Conservation (phyloP, 2,888 invertebrate genomes). For the Plebejus argus region DNA sequence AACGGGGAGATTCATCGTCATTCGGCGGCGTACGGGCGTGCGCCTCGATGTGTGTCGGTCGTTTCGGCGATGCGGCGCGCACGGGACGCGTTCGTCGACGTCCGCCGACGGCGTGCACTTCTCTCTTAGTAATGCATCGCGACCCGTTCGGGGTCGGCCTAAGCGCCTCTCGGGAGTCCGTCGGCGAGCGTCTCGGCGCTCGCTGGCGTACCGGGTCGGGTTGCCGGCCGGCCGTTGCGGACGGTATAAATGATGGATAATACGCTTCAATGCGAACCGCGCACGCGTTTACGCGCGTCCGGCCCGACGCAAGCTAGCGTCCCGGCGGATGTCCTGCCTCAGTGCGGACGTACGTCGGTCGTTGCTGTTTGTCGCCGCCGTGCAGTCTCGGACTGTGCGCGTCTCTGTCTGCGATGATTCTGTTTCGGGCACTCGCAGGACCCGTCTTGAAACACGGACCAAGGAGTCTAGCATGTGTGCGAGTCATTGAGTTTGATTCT, state of each 20-base stretch:
- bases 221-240: constrained; percentile 44
- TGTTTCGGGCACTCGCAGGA: constrained; percentile 78
- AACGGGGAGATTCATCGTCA: constrained; percentile 65
- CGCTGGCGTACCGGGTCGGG: constrained; percentile 45
- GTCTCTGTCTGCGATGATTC: constrained; percentile 63
- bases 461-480: constrained; percentile 81
- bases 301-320: constrained; percentile 53
- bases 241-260: constrained; percentile 41
- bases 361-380: constrained; percentile 48
- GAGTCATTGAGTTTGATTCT: constrained; percentile 84
- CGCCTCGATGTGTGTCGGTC: constrained; percentile 44
- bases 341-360: constrained; percentile 50
- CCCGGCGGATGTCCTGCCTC: constrained; percentile 51
- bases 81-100: constrained; percentile 48
- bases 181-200: constrained; percentile 35
- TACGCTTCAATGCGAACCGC: constrained; percentile 42
- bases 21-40: constrained; percentile 49
- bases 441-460: constrained; percentile 83
- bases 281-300: constrained; percentile 45
- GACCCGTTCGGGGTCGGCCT: constrained; percentile 74
- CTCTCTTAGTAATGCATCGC: constrained; percentile 75
- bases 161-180: constrained; percentile 56
- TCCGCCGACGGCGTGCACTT: constrained; percentile 55
- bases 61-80: constrained; percentile 44
- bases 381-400: constrained; percentile 55